phyloP scores from a whole-genome alignment of 2,797 vertebrate genomes.

The Pseudotriccus pelzelni region DNA sequence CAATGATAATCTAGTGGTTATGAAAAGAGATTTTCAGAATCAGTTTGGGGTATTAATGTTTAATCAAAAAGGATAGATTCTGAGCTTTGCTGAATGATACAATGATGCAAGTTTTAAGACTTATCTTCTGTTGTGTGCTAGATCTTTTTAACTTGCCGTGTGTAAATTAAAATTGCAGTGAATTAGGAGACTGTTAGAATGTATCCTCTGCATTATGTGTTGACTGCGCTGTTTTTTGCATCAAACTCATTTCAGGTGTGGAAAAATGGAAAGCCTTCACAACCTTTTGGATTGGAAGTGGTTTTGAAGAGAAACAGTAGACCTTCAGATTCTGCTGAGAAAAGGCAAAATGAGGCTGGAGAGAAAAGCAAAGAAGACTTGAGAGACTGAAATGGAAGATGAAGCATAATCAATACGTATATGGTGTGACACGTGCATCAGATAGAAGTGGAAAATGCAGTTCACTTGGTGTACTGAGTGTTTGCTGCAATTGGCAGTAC shows the following conservation, averaged over 20 bases:
- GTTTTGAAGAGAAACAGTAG: neutral
- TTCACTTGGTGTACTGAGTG: neutral
- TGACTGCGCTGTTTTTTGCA: conserved; percentile 21
- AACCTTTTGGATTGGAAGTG: neutral
- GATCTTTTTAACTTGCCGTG: neutral
- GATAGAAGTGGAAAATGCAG: neutral
- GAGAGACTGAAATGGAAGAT: neutral
- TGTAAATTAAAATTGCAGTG: neutral
- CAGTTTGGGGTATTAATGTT: neutral
- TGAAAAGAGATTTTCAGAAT: neutral
- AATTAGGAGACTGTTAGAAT: neutral
- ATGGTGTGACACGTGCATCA: neutral
- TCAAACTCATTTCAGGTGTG: conserved; percentile 32
- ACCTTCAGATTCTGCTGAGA: neutral
- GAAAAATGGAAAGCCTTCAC: neutral
- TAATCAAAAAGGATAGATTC: neutral
- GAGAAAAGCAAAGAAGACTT: neutral
- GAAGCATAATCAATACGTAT: neutral
- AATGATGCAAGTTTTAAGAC: neutral
- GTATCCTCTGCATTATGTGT: neutral
- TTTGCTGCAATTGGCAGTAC: neutral
- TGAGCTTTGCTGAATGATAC: neutral
- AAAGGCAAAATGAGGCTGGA: neutral
- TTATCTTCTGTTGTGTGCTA: neutral
- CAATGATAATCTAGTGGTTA: neutral